These are phyloP conservation scores for Pseudorectes ferrugineus DNA, from an alignment of 2,113 vertebrate genomes.

Conservation along the genomic window DNA sequence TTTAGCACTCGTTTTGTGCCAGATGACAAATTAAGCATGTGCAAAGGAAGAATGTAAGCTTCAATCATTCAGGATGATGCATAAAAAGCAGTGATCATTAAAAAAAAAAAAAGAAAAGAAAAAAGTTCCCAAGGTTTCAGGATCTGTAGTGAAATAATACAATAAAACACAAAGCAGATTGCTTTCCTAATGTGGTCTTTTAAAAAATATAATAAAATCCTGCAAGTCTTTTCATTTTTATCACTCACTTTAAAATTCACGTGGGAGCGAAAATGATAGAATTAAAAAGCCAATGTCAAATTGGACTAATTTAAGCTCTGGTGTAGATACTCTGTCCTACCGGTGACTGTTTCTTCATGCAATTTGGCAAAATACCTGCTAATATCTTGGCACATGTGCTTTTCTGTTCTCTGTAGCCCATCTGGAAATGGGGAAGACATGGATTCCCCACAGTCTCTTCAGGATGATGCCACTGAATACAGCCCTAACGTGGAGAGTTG, in stretches of 20 bases:
- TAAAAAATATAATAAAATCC: not conserved
- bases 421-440: slow-evolving; percentile 77
- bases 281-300: not conserved
- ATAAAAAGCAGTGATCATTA: not conserved
- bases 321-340: not conserved
- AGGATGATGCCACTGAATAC: slow-evolving; percentile 74
- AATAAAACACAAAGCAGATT: not conserved
- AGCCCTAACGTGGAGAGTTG: slow-evolving; percentile 71
- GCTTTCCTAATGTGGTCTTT: not conserved
- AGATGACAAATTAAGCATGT: not conserved
- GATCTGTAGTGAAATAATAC: not conserved
- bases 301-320: not conserved
- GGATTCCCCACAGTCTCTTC: slow-evolving; percentile 79
- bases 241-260: not conserved
- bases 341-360: not conserved
- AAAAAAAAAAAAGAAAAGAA: fast-evolving
- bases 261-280: not conserved
- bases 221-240: not conserved
- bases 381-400: not conserved
- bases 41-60: not conserved
- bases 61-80: not conserved
- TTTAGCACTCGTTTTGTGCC: not conserved
- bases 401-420: slow-evolving; percentile 17
- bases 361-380: not conserved
- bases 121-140: not conserved